phyloP scores from a whole-genome alignment of 2,113 vertebrate genomes.

The Alethe castanea region DNA sequence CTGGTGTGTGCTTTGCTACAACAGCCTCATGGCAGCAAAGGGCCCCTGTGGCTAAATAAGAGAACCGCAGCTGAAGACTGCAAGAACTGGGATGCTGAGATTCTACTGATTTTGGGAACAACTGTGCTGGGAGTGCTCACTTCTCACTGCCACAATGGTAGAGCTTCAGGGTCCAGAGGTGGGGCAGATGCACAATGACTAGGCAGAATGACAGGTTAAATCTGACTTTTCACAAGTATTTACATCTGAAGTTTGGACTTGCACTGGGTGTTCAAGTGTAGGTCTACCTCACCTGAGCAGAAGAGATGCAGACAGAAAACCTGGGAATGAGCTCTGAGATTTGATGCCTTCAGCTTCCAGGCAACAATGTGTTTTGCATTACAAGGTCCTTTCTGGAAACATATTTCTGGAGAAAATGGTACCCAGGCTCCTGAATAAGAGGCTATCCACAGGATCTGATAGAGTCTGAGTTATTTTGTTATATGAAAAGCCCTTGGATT shows the following conservation, averaged over 20 bases:
- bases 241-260: background rate
- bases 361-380: background rate
- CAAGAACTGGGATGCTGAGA: background rate
- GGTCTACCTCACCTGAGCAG: background rate
- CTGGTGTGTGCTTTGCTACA: background rate
- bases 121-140: background rate
- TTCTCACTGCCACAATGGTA: background rate
- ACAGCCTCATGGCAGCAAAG: background rate
- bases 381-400: background rate
- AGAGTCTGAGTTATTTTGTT: background rate
- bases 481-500: background rate
- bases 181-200: background rate
- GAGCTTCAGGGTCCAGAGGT: background rate
- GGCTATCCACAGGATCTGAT: background rate
- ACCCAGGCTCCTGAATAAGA: background rate
- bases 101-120: background rate
- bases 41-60: background rate
- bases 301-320: background rate
- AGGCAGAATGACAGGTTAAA: background rate
- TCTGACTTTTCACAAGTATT: background rate
- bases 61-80: background rate
- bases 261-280: rapidly evolving
- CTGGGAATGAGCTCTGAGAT: background rate
- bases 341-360: background rate
- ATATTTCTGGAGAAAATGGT: background rate